These are phyloP conservation scores for Hirudinaria manillensis DNA, from an alignment of 2,888 invertebrate species.

Conservation along the genomic window DNA sequence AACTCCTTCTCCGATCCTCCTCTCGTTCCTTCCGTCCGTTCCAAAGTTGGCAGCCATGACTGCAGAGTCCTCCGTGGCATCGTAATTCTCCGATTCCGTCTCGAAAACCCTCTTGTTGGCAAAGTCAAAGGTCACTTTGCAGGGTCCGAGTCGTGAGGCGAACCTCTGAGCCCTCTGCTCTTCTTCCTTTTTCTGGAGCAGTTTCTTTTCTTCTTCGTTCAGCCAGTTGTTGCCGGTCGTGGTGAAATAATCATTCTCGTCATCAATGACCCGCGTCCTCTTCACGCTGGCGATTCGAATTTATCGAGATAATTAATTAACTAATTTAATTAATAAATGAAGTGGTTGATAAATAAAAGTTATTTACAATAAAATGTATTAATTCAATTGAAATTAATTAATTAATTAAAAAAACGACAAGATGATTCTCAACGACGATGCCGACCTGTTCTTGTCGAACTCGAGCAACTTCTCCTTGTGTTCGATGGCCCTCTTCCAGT, in stretches of 20 bases:
- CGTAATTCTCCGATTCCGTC: not conserved
- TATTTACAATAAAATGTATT: not conserved
- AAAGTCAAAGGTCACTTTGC: slow-evolving; percentile 73
- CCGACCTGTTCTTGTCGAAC: slow-evolving; percentile 73
- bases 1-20: not conserved
- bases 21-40: not conserved
- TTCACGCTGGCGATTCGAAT: slow-evolving; percentile 60
- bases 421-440: no score
- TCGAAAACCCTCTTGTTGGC: slow-evolving; percentile 49
- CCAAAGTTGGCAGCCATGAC: slow-evolving; percentile 16
- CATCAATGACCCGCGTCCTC: slow-evolving; percentile 75
- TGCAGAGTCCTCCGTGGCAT: not conserved
- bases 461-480: slow-evolving; percentile 76
- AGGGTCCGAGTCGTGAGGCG: slow-evolving; percentile 61
- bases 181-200: slow-evolving; percentile 65
- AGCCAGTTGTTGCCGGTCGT: slow-evolving; percentile 75
- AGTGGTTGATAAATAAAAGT: not conserved
- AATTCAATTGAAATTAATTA: no score
- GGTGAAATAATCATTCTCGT: slow-evolving; percentile 83
- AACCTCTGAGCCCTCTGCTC: slow-evolving; percentile 66
- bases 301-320: not conserved
- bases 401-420: no score
- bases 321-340: not conserved
- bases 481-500: slow-evolving; percentile 67
- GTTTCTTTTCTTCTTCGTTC: slow-evolving; percentile 65